These are phyloP conservation scores for Urocitellus parryii DNA, from an alignment of 2,113 vertebrate genomes.

Conservation along the genomic window DNA sequence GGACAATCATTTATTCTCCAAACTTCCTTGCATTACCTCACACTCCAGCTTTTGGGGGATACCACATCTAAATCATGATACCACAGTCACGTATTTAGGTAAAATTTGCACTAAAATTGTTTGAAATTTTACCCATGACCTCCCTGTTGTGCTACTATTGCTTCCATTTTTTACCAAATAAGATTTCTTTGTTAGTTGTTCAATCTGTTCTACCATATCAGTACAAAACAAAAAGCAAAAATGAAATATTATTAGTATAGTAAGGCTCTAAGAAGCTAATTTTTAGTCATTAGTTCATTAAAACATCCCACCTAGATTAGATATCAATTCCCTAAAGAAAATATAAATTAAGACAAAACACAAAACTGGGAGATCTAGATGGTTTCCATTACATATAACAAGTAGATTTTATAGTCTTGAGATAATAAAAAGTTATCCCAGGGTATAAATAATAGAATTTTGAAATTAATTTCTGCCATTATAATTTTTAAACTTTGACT, in stretches of 20 bases:
- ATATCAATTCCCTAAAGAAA: not conserved
- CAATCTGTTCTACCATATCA: not conserved
- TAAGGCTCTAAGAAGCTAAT: not conserved
- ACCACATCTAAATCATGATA: too few species aligned
- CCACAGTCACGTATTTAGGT: not conserved
- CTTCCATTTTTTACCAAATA: not conserved
- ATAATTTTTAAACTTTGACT: constrained; percentile 31
- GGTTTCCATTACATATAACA: not conserved
- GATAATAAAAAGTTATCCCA: not conserved
- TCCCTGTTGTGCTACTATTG: not conserved
- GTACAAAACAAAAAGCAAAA: not conserved
- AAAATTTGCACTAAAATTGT: constrained; percentile 3
- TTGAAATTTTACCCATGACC: not conserved
- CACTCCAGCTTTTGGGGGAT: too few species aligned
- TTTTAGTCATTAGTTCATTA: not conserved
- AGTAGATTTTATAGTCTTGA: not conserved
- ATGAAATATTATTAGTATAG: not conserved
- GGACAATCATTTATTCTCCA: too few species aligned
- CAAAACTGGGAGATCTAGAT: not conserved
- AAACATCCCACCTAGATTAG: not conserved
- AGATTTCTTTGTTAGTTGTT: not conserved
- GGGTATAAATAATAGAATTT: not conserved
- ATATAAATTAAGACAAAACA: not conserved
- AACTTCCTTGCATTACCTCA: too few species aligned
- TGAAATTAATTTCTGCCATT: not conserved